Conservation (phyloP, 30 jellyfish, hydroid and myxozoan genomes). For the Aurelia sp. region DNA sequence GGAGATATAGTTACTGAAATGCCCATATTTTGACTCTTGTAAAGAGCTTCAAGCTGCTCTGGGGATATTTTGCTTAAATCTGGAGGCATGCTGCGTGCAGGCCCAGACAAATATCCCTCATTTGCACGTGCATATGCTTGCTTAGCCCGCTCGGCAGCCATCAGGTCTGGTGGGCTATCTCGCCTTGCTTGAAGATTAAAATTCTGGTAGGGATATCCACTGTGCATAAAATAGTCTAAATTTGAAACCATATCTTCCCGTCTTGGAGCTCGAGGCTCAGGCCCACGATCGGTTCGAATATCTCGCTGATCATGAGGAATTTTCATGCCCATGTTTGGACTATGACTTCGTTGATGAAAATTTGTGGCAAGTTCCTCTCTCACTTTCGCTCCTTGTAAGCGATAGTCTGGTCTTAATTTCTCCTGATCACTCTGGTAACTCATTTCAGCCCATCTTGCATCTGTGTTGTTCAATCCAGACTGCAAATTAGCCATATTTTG, state of each 20-base stretch:
- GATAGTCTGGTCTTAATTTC: constrained; percentile 37
- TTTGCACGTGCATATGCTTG: constrained; percentile 69
- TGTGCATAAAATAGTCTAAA: constrained; percentile 62
- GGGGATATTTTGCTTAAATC: constrained; percentile 48
- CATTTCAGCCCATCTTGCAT: constrained; percentile 62
- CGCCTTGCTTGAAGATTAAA: constrained; percentile 60
- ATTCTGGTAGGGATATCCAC: constrained; percentile 53
- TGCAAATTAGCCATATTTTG: constrained; percentile 41
- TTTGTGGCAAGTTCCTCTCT: constrained; percentile 55
- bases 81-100: constrained; percentile 67
- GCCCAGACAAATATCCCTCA: constrained; percentile 49
- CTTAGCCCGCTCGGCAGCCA: constrained; percentile 71
- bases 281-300: constrained; percentile 28
- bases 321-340: constrained; percentile 46
- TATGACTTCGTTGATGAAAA: constrained; percentile 24
- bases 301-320: constrained; percentile 55
- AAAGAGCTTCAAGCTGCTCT: constrained; percentile 63
- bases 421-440: constrained; percentile 8
- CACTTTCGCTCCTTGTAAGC: constrained; percentile 59
- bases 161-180: constrained; percentile 74
- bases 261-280: constrained; percentile 26
- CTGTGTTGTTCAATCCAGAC: constrained; percentile 18
- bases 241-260: constrained; percentile 51
- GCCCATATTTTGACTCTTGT: constrained; percentile 57
- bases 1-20: constrained; percentile 59